Evolutionary conservation across 1,140 invertebrate genomes (phyloP).

Genomic region (Drosophila pruinosa): DNA sequence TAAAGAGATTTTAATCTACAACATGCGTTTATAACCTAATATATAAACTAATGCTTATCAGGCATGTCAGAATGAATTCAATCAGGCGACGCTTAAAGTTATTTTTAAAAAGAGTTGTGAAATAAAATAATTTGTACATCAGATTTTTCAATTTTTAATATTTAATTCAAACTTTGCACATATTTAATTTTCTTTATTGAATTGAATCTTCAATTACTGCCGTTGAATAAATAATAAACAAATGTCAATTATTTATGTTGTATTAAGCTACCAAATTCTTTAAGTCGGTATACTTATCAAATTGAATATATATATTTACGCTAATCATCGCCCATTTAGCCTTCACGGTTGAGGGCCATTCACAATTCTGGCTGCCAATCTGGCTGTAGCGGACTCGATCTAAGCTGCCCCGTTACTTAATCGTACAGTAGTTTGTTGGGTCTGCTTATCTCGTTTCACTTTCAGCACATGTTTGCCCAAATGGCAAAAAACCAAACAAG

Average conservation of each 20-base stretch:
- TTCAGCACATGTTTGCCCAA: slow-evolving; percentile 28
- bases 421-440: not conserved
- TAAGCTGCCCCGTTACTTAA: slow-evolving; percentile 19
- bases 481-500: slow-evolving; percentile 9
- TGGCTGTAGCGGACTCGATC: not conserved
- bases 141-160: too few species aligned
- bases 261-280: too few species aligned
- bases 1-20: too few species aligned
- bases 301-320: too few species aligned
- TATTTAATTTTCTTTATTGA: too few species aligned
- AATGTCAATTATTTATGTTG: too few species aligned
- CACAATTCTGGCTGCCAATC: not conserved
- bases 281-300: too few species aligned
- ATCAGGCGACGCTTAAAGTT: not conserved
- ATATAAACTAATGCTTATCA: not conserved
- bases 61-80: not conserved
- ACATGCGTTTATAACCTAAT: too few species aligned
- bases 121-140: too few species aligned
- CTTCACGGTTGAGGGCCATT: not conserved
- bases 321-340: not conserved
- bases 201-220: too few species aligned
- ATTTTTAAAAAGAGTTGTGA: not conserved
- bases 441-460: slow-evolving; percentile 21
- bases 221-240: too few species aligned
- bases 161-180: too few species aligned